Percentiles rank a stretch among this genome's conserved stretches.
Evolutionary conservation across 2,888 invertebrate genomes (phyloP).

Genomic region (Campoplex capitator): DNA sequence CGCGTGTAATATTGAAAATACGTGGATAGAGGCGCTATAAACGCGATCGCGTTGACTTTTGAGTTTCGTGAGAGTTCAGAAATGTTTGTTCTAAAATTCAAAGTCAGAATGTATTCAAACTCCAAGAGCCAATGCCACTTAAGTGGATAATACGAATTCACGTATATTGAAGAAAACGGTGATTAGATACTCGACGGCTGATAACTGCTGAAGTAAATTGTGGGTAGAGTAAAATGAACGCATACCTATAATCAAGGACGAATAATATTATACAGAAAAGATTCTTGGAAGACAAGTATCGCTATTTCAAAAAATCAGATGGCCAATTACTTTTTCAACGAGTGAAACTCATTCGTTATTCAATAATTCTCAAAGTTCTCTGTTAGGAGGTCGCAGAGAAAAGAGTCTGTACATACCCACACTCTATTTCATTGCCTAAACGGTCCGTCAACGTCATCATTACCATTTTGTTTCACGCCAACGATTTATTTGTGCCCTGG

Average conservation of each 20-base stretch:
- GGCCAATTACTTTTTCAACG: not conserved
- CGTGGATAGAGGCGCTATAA: not conserved
- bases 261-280: not conserved
- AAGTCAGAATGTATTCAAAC: not conserved
- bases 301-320: conserved; percentile 4
- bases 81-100: not conserved
- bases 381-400: conserved; percentile 72
- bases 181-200: not conserved
- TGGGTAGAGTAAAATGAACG: not conserved
- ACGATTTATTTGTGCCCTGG: conserved; percentile 82
- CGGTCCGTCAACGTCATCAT: conserved; percentile 84
- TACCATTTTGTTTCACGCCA: conserved; percentile 83
- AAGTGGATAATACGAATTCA: not conserved
- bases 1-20: not conserved
- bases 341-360: not conserved
- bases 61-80: not conserved
- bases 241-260: conserved; percentile 7
- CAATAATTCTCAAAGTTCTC: conserved; percentile 5
- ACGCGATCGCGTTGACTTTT: not conserved
- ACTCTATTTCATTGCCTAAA: conserved; percentile 83
- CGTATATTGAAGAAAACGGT: not conserved
- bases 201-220: not conserved
- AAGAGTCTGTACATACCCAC: conserved; percentile 71
- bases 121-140: no score
- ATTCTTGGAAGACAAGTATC: not conserved